These are phyloP conservation scores for Chiroxiphia lanceolata DNA, from an alignment of 2,797 vertebrate species.

Conservation along the genomic window DNA sequence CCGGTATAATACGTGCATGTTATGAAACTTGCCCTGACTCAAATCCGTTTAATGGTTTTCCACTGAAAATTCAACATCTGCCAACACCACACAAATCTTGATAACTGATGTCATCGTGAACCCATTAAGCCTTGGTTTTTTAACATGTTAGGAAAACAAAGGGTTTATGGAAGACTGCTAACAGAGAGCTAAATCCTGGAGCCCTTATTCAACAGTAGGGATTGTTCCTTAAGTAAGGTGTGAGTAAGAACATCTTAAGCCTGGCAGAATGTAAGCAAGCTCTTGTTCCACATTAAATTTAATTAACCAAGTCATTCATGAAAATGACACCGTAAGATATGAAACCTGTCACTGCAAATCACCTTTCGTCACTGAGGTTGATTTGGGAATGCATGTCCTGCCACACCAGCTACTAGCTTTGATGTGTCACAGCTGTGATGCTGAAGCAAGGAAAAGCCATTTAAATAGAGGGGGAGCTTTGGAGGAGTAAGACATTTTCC, in stretches of 20 bases:
- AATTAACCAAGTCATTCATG: constrained; percentile 54
- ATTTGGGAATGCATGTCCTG: constrained; percentile 39
- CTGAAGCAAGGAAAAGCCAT: constrained; percentile 29
- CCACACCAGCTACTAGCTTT: constrained; percentile 51
- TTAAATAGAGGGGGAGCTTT: not conserved
- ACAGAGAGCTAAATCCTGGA: constrained; percentile 60
- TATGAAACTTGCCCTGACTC: constrained; percentile 64
- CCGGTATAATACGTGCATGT: constrained; percentile 33
- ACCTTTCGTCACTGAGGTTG: constrained; percentile 27
- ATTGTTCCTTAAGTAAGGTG: constrained; percentile 53
- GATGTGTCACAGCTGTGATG: constrained; percentile 52
- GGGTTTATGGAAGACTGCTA: constrained; percentile 68
- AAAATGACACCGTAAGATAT: constrained; percentile 48
- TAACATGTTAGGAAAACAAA: constrained; percentile 65
- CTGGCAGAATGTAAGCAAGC: constrained; percentile 40
- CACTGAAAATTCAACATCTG: constrained; percentile 72
- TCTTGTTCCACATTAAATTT: constrained; percentile 59
- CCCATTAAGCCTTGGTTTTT: constrained; percentile 62
- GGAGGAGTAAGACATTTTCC: not conserved
- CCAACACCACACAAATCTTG: constrained; percentile 73
- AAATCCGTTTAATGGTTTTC: constrained; percentile 68
- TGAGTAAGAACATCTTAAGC: constrained; percentile 59
- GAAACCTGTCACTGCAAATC: constrained; percentile 57
- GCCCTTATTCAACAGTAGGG: constrained; percentile 43
- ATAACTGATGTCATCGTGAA: constrained; percentile 72